Base-by-base conservation (phyloP, 2,797 vertebrate genomes). In the Yasuhikotakia modesta region DNA sequence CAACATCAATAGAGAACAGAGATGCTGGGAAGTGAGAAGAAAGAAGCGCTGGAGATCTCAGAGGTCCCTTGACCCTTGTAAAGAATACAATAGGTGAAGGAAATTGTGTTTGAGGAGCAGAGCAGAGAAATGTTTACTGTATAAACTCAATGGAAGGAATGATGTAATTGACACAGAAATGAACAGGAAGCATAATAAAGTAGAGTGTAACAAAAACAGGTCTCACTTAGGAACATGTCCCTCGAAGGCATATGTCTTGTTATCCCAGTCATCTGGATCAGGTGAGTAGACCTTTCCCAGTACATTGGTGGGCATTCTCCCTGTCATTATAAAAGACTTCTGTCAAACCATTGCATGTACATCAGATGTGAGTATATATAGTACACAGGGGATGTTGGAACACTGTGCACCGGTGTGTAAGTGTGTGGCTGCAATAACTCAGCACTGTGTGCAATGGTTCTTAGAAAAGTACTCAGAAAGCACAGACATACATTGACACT, bases 201-300 rank as follows among this genome's bases (percentile, higher is more conserved):
- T 46, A 1, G 17, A 64, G 67, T 64, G 21, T 32, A 45, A 48
- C n/a, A 4, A 43, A 45, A 60, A 1, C 16, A 67, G 21, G 6
- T 83, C 94, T 93, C 92, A 96, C 96, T 91, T 94, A 71, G 94
- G 93, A 75, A 94, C 87, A 76, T 94, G 91, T 90, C 94, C 95
- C 89, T 96, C 95, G 81, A 93, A 94, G 69, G 91, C 81, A 70
- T 94, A 97, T 0, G 96, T 97, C 92, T 97, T 97, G 89, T 95
- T 96, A 90, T 95, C 95, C 95, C 95, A 96, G 87, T 97, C 96
- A 81, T 97, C 96, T 16, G 92, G 94, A 88, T 97, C 96, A 3
- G 94, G 95, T 73, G 94, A 92, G 85, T 93, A 95, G 64, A 96
- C 95, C 85, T 95, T 93, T 45, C 95, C 96, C 69, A 97, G 90